Evolutionary conservation across 2,888 invertebrate genomes (phyloP), one percentile per base, ranked within the genome.

Genomic region (Andrena fulva): DNA sequence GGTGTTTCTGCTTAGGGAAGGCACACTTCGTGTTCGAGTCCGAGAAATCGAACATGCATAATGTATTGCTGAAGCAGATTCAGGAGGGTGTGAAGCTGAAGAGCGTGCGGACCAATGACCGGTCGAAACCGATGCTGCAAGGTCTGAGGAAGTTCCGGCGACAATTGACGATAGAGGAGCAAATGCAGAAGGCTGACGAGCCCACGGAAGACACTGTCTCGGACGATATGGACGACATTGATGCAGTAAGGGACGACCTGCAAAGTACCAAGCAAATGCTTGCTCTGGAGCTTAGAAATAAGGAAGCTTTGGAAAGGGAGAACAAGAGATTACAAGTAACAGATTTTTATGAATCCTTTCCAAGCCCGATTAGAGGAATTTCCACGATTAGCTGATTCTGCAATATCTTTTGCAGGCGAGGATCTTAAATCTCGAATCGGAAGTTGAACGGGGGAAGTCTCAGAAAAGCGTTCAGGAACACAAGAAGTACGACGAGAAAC

Each of bases 221-320:
- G 0, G 98, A 98, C 92, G 98, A 98, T 91, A 96, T 98, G 95
- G 98, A 98, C 89, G 98, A 98, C 91, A 98, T 98, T 88, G 98
- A 98, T 91, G 97, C 97, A 92, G 96, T 98, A 24, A 95, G 98
- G 88, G 98, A 98, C 92, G 98, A 98, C 93, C 95, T 98, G 54
- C 98, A 98, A 92, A 98, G 98, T 78, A 98, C 98, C 7, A 98
- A 98, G 94, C 98, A 98, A 94, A 96, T 98, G 95, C 94, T 98
- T 82, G 98, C 98, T 16, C 95, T 98, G 78, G 98, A 98, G 94
- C 94, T 98, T 88, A 95, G 97, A 91, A 97, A 97, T 91, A 98
- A 98, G 91, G 98, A 98, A 94, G 97, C 97, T 0, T 96, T 97
- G 91, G 97, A 97, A 89, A 94, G 97, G 91, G 98, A 98, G 94